These are phyloP conservation scores for Lasiurus borealis DNA, from an alignment of 2,113 vertebrate species.

Conservation along the genomic window DNA sequence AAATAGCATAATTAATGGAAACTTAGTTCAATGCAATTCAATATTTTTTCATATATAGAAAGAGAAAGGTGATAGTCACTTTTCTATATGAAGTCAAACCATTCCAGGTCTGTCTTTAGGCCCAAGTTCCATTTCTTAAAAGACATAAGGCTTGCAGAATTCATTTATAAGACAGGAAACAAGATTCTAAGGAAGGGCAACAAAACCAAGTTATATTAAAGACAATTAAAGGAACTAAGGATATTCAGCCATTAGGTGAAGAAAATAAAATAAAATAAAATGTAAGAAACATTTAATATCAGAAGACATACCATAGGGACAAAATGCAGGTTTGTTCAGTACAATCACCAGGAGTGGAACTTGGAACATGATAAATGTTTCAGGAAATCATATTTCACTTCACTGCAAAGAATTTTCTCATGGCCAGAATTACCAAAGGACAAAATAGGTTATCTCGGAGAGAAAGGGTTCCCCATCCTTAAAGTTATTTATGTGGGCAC, in stretches of 20 bases:
- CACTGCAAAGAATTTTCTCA: not conserved
- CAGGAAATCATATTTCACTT: not conserved
- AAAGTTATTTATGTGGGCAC: not conserved
- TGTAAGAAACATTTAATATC: not conserved
- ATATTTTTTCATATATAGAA: not conserved
- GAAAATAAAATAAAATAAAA: slow-evolving; percentile 24
- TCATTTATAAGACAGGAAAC: not conserved
- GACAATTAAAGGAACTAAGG: not conserved
- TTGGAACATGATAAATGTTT: not conserved
- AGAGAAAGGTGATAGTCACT: not conserved
- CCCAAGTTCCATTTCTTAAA: not conserved
- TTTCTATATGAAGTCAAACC: not conserved
- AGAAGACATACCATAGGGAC: not conserved
- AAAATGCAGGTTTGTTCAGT: not conserved
- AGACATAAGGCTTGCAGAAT: not conserved
- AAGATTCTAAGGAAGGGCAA: not conserved
- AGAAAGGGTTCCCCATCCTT: not conserved
- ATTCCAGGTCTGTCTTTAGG: not conserved
- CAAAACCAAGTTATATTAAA: not conserved
- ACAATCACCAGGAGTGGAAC: not conserved
- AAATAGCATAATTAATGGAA: slow-evolving; percentile 23
- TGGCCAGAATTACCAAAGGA: not conserved
- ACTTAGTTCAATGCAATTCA: not conserved
- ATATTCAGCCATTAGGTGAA: not conserved
- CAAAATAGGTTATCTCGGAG: not conserved